Base-by-base conservation (phyloP, 1,140 invertebrate species). In the Drosophila tani region DNA sequence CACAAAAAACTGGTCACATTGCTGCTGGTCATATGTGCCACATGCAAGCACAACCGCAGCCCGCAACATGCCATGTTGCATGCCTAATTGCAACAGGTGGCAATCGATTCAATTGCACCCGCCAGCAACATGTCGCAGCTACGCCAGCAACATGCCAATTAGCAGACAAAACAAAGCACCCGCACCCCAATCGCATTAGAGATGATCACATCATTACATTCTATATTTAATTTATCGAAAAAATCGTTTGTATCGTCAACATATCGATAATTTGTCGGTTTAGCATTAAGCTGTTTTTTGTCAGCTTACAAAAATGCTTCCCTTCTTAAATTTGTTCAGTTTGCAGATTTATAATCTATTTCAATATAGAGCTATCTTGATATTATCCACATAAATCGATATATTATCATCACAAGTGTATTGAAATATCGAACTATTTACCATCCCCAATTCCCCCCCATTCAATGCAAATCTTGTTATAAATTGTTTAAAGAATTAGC, bases 61-160 rank as follows among this genome's bases (percentile, higher is more conserved):
- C 84, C 77, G 74, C 84, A 88, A 85, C 85, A 88, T 82, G 85
- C 67, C 82, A 85, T 91, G 86, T 90, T 88, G 85, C 85, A 90
- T 91, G 82, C 85, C 82, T 90, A 90, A 90, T 90, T 90, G 86
- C 85, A 90, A 90, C 85, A 90, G 85, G 85, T 90, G 85, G 85
- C 85, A 90, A 90, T 76, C 74, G 74, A 58, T 40, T 56, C 70
- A 56, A 62, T 50, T 75, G 69, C 70, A 75, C 60, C 63, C 75
- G 65, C 49, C 60, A 51, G 74, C 65, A 67, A 65, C 41, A 70
- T 73, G 69, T 71, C 38, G 69, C 62, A 59, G 75, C 57, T 58
- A 47, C 43, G 40, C 56, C 57, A 78, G 64, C 64, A 78, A 79
- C 75, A 79, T 79, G 76, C 59, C 59, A 71, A 64, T 79, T 69